Percentiles rank a stretch among this genome's conserved stretches.
Evolutionary conservation across 2,797 vertebrate species (phyloP).

Genomic region (Darevskia nairensis): DNA sequence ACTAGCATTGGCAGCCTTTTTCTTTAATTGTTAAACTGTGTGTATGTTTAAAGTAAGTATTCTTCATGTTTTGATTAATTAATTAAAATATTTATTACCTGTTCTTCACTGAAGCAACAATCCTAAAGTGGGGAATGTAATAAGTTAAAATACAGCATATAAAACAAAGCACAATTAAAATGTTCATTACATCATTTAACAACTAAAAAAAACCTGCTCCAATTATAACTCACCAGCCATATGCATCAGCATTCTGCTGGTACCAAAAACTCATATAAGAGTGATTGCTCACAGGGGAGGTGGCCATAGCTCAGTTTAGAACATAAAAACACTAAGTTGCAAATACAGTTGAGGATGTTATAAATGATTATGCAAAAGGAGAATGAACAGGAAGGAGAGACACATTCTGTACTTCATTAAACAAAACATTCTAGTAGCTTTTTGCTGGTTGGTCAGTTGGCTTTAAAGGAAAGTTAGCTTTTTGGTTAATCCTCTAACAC

Average conservation of each 20-base stretch:
- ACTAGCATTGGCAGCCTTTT: background rate
- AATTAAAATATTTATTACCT: no score
- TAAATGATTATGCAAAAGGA: background rate
- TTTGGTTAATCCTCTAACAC: background rate
- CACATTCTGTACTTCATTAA: background rate
- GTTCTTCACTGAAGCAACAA: no score
- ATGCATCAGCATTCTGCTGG: no score
- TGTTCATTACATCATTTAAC: no score
- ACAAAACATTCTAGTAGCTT: constrained; percentile 5
- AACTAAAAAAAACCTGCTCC: no score
- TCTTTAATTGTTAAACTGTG: background rate
- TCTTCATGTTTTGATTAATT: no score
- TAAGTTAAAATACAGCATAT: no score
- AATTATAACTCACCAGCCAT: no score
- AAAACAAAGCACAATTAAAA: no score
- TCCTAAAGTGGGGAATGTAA: no score
- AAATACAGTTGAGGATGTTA: background rate
- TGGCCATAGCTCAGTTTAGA: background rate
- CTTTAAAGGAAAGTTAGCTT: background rate
- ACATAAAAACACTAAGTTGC: background rate
- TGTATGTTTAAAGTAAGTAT: background rate
- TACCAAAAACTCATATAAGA: no score
- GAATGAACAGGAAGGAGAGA: background rate
- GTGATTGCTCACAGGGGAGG: no score
- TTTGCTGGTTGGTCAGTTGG: constrained; percentile 27